These are phyloP conservation scores for Danio tinwini DNA, from an alignment of 2,797 vertebrate species.

Conservation along the genomic window DNA sequence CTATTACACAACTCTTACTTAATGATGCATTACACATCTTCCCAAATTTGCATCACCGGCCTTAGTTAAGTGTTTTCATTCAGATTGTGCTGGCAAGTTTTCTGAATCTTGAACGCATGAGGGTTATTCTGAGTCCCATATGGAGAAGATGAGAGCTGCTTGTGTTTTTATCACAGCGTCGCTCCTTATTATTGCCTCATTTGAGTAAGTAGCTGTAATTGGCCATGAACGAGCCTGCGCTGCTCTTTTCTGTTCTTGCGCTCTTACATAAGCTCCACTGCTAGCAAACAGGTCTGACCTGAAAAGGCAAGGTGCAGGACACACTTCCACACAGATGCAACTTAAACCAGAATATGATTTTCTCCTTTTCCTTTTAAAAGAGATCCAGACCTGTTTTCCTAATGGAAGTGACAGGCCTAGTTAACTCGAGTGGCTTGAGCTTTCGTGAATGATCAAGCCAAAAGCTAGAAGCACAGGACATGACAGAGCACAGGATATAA, in stretches of 20 bases:
- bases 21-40: conserved; percentile 19
- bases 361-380: conserved; percentile 9
- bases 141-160: background rate
- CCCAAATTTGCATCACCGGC: background rate
- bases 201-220: conserved; percentile 40
- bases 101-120: background rate
- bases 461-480: conserved; percentile 72
- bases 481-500: conserved; percentile 64
- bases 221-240: conserved; percentile 17
- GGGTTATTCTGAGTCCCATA: background rate
- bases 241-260: conserved; percentile 44
- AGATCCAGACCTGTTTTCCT: conserved; percentile 29
- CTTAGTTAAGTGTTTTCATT: conserved; percentile 15
- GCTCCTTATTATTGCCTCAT: conserved; percentile 8
- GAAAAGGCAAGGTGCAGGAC: conserved; percentile 43
- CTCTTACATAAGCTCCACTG: conserved; percentile 50
- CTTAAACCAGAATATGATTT: conserved; percentile 21
- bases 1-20: background rate
- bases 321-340: conserved; percentile 18
- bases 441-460: conserved; percentile 80
- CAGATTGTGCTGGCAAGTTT: conserved; percentile 12
- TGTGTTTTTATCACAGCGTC: background rate
- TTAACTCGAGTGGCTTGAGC: conserved; percentile 77
- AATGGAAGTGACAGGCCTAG: conserved; percentile 69
- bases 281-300: conserved; percentile 57